Percentiles rank a stretch among this genome's conserved stretches.
Conservation (phyloP, 2,113 vertebrate species). For the Halichoeres trimaculatus region DNA sequence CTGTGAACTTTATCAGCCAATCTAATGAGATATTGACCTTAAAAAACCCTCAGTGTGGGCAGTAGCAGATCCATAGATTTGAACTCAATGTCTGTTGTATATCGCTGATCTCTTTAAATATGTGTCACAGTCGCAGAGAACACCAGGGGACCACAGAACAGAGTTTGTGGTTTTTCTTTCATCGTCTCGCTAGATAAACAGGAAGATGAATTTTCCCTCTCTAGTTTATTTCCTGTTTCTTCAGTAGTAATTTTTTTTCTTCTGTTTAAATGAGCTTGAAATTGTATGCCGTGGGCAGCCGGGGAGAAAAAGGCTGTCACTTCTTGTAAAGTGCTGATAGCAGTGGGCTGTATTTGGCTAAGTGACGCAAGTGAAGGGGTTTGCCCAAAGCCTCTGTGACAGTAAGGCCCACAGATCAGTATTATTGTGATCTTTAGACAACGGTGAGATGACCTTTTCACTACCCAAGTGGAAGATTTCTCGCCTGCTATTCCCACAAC, state of each 20-base stretch:
- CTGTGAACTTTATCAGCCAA: slow-evolving; percentile 52
- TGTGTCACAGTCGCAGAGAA: slow-evolving; percentile 29
- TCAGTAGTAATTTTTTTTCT: slow-evolving; percentile 80
- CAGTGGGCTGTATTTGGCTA: slow-evolving; percentile 78
- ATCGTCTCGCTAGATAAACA: slow-evolving; percentile 81
- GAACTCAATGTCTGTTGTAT: slow-evolving; percentile 10
- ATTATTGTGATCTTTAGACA: slow-evolving; percentile 42
- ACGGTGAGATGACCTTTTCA: slow-evolving; percentile 67
- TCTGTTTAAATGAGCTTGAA: slow-evolving; percentile 65
- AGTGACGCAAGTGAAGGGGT: slow-evolving; percentile 80
- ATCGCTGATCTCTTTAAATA: slow-evolving; percentile 24
- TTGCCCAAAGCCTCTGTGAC: slow-evolving; percentile 79
- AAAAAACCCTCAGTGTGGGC: slow-evolving; percentile 26
- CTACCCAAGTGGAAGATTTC: slow-evolving; percentile 66
- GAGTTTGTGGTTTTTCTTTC: slow-evolving; percentile 76
- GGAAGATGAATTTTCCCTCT: slow-evolving; percentile 89
- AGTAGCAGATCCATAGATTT: slow-evolving; percentile 34
- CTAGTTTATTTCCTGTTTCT: slow-evolving; percentile 86
- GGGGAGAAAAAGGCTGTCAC: slow-evolving; percentile 72
- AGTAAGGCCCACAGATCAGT: slow-evolving; percentile 60
- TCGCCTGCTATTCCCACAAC: slow-evolving; percentile 54
- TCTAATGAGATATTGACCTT: slow-evolving; percentile 27
- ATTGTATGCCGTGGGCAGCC: slow-evolving; percentile 70
- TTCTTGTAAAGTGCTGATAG: slow-evolving; percentile 81
- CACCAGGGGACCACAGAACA: slow-evolving; percentile 34